Percentiles rank a stretch among this genome's conserved stretches.
phyloP scores from a whole-genome alignment of 2,113 vertebrate genomes.

The Burhinus bistriatus region DNA sequence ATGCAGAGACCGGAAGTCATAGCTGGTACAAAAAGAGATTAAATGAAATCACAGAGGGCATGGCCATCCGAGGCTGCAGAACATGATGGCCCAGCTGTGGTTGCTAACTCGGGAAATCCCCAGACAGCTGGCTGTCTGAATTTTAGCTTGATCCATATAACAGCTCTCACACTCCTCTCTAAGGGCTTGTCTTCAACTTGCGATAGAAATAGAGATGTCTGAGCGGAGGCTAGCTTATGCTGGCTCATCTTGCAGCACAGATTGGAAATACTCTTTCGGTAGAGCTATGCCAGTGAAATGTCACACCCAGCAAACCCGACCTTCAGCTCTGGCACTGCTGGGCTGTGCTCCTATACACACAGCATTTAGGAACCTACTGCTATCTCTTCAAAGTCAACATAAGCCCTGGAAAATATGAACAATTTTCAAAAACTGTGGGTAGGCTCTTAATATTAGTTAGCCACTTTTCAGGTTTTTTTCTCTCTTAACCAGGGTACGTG shows the following conservation, averaged over 20 bases:
- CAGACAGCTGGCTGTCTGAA: background rate
- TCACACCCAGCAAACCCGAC: background rate
- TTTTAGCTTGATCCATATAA: background rate
- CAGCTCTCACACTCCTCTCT: background rate
- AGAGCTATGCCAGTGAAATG: background rate
- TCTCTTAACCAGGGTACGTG: background rate
- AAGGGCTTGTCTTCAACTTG: background rate
- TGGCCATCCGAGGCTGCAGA: background rate
- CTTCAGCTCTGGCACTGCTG: background rate
- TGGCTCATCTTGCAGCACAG: background rate
- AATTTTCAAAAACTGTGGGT: background rate
- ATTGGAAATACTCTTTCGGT: background rate
- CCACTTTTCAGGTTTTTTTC: background rate
- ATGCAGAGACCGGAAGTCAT: background rate
- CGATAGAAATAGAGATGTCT: background rate
- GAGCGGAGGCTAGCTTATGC: background rate
- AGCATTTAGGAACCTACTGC: background rate
- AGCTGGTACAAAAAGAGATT: background rate
- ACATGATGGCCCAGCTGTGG: background rate
- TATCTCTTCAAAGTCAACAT: background rate
- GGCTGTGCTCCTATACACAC: background rate
- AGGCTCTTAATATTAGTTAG: background rate
- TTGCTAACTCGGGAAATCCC: fast-evolving
- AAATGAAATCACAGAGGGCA: background rate
- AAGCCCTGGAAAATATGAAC: background rate